Evolutionary conservation across 2,113 vertebrate genomes (phyloP), one percentile per base, ranked within the genome.

Genomic region (Panthera leo): DNA sequence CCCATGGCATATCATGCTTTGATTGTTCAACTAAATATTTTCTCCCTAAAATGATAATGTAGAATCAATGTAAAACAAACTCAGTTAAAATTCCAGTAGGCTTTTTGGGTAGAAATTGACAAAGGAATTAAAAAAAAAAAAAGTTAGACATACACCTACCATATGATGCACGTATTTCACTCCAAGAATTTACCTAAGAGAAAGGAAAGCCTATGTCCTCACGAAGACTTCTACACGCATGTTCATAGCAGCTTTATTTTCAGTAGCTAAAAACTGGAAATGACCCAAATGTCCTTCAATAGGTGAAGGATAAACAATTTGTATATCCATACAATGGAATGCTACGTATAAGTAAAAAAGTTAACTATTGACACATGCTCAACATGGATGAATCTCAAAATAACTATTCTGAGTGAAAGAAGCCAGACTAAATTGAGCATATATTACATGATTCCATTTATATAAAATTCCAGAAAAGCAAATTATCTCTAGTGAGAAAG

Each of bases 401-500:
- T 86, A 86, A 83, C 53, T 58, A 29, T 75, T 42, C 15, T 53
- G 2, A 73, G 36, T 85, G 55, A 93, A 73, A 86, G 79, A 93
- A 95, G 34, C 65, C 65, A 86, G 27, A 89, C 51, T 70, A 63
- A 79, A 53, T 45, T 71, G 65, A 65, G 42, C 31, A 63, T 13
- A 36, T 84, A 61, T 34, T 78, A 19, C 13, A 29, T 78, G 89
- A 89, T 89, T 71, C 79, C 68, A 34, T 90, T 95, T 73, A 48
- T 51, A 51, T 82, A 73, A 93, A 93, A 67, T 85, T 85, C 5
- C 45, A 73, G n/a, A 92, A 92, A 95, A 48, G 85, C 73, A 80
- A 80, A 58, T 61, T 58, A 7, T 61, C 45, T 93, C n/a, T 23
- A 83, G 39, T 89, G 85, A 63, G 36, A 76, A 96, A 70, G 68